Conservation (phyloP, 92 coral and sea anemone species). For the Epizoanthus fatuus region DNA sequence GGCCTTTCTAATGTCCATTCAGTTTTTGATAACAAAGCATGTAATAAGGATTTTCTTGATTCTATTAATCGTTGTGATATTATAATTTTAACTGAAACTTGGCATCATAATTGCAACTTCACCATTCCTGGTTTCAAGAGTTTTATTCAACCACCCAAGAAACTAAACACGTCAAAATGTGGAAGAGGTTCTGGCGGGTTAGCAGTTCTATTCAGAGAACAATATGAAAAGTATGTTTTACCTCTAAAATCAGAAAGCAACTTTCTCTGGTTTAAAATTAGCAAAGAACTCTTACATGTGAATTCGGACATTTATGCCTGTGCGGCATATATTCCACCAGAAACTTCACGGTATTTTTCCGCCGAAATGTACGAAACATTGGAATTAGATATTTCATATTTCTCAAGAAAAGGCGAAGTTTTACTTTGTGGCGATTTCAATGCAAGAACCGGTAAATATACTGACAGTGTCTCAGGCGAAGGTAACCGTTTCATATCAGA, state of each 20-base stretch:
- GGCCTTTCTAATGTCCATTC: constrained; percentile 15
- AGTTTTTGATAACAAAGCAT: constrained; percentile 1
- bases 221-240: constrained; percentile 10
- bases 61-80: constrained; percentile 16
- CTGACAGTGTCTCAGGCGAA: too few species aligned
- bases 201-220: constrained; percentile 6
- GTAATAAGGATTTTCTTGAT: constrained; percentile 16
- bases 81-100: constrained; percentile 24
- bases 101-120: constrained; percentile 19
- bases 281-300: constrained; percentile 7
- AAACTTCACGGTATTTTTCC: constrained; percentile 13
- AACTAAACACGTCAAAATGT: neutral
- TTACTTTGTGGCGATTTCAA: too few species aligned
- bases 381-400: too few species aligned
- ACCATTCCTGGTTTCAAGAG: constrained; percentile 16
- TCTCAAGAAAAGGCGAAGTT: too few species aligned
- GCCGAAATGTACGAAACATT: too few species aligned
- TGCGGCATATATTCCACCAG: constrained; percentile 15
- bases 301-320: constrained; percentile 1
- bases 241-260: constrained; percentile 3
- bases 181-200: constrained; percentile 23
- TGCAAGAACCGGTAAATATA: too few species aligned
- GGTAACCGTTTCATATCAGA: too few species aligned
- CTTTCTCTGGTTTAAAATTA: constrained; percentile 5
- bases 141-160: constrained; percentile 24